These are phyloP conservation scores for Zalophus californianus DNA, from an alignment of 2,797 vertebrate species.

Conservation along the genomic window DNA sequence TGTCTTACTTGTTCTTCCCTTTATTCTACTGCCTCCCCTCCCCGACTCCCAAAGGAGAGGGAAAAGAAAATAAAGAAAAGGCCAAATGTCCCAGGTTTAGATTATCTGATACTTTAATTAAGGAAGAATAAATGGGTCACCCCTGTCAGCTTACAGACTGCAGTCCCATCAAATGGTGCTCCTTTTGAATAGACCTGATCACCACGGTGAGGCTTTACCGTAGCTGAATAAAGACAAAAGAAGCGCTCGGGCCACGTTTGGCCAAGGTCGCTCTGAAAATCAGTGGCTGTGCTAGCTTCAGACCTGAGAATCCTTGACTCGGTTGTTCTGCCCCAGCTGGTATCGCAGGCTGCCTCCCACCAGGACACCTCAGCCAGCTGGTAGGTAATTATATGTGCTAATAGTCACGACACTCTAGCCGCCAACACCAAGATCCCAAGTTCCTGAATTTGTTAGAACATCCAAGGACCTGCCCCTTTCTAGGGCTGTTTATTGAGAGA, in stretches of 20 bases:
- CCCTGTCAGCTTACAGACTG: not conserved
- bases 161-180: not conserved
- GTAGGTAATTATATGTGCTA: conserved; percentile 49
- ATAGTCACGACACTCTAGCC: not conserved
- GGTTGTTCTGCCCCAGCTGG: not conserved
- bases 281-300: not conserved
- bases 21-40: not conserved
- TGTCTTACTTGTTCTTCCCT: not conserved
- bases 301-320: not conserved
- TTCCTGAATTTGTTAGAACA: not conserved
- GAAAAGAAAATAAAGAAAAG: not conserved
- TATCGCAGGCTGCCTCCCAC: not conserved
- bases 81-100: not conserved
- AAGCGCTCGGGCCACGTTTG: not conserved
- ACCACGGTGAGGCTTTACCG: not conserved
- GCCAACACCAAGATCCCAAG: not conserved
- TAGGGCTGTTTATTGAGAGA: not conserved
- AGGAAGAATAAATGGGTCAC: conserved; percentile 53
- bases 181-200: not conserved
- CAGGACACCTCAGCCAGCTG: not conserved
- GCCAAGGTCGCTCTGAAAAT: conserved; percentile 62
- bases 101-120: conserved; percentile 44
- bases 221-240: conserved; percentile 51
- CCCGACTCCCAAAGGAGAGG: not conserved
- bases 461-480: not conserved